A percentile compares a stretch with the other conserved stretches of the same genome.
phyloP scores from a whole-genome alignment of 1,140 invertebrate species.

The Acyrthosiphon pisum region DNA sequence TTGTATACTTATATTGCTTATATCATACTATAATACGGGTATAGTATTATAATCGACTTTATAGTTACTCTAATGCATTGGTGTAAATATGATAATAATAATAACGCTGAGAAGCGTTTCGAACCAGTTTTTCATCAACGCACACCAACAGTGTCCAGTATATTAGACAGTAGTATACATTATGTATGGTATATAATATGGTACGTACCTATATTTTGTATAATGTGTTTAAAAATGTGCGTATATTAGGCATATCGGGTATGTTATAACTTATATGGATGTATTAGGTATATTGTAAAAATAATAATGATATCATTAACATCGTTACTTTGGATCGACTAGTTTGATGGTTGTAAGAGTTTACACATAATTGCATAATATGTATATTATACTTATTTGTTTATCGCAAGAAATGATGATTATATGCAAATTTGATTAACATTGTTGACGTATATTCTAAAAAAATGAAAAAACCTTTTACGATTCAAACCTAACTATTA shows the following conservation, averaged over 20 bases:
- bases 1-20: conserved; percentile 27
- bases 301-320: not conserved
- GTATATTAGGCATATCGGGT: not conserved
- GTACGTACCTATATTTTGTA: not conserved
- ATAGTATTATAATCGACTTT: not conserved
- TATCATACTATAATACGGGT: not conserved
- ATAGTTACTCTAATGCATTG: not conserved
- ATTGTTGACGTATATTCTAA: not conserved
- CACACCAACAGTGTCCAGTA: not conserved
- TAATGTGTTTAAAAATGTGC: not conserved
- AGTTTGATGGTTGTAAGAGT: not conserved
- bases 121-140: not conserved
- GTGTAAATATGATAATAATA: conserved; percentile 34
- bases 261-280: too few species aligned
- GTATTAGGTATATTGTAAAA: not conserved
- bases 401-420: not conserved
- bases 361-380: not conserved
- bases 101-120: not conserved
- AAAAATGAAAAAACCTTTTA: conserved; percentile 33
- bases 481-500: not conserved
- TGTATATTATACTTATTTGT: conserved; percentile 13
- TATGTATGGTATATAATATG: not conserved
- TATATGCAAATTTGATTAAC: not conserved
- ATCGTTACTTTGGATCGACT: not conserved
- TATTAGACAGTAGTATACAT: not conserved